These are phyloP conservation scores for Mythimna lalbum DNA, from an alignment of 2,888 invertebrate genomes.

Conservation along the genomic window DNA sequence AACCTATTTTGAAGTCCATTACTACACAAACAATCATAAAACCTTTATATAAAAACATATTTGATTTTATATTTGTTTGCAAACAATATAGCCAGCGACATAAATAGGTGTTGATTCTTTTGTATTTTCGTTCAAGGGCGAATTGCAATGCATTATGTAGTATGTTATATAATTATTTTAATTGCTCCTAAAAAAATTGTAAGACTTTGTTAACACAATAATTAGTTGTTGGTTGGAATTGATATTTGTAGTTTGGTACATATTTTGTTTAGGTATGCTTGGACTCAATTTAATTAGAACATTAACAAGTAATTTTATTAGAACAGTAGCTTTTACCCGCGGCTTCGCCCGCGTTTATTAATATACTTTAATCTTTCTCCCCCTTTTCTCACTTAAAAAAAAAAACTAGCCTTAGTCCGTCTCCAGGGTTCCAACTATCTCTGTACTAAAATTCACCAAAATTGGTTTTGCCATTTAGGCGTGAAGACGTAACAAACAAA, in stretches of 20 bases:
- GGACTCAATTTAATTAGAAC: too few species aligned
- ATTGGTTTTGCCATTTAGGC: too few species aligned
- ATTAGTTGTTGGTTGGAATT: conserved; percentile 31
- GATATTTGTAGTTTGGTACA: neutral
- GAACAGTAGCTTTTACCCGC: too few species aligned
- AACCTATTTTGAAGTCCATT: conserved; percentile 35
- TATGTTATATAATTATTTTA: conserved; percentile 50
- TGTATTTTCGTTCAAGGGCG: conserved; percentile 51
- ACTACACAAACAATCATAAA: conserved; percentile 21
- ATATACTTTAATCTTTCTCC: too few species aligned
- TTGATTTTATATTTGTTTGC: conserved; percentile 47
- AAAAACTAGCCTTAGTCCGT: too few species aligned
- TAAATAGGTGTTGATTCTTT: conserved; percentile 39
- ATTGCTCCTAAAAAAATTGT: conserved; percentile 40
- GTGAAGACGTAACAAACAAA: too few species aligned
- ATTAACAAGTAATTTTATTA: too few species aligned
- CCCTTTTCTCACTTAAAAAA: too few species aligned
- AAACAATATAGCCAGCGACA: conserved; percentile 44
- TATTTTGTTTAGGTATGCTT: neutral
- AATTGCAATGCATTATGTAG: conserved; percentile 10
- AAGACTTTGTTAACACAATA: conserved; percentile 12
- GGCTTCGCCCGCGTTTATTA: too few species aligned
- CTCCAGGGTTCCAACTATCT: too few species aligned
- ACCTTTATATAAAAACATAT: conserved; percentile 37
- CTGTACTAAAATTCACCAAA: too few species aligned